Evolutionary conservation across 1,140 invertebrate species (phyloP).

Genomic region (Parapsyche elsis): DNA sequence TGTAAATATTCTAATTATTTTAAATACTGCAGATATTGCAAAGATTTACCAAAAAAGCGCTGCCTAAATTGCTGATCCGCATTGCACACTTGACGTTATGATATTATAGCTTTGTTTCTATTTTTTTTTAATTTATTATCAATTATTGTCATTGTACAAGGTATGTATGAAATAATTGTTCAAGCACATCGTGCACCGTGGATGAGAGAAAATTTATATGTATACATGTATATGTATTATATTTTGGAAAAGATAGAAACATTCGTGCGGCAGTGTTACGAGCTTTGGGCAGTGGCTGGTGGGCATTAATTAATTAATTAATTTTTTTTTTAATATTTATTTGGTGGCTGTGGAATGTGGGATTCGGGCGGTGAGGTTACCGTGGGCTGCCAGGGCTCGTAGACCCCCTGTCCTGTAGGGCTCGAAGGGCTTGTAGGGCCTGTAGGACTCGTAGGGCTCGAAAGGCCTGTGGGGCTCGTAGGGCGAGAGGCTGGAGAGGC

Average conservation of each 20-base stretch:
- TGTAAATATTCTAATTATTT: slow-evolving; percentile 2
- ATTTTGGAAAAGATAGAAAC: slow-evolving; percentile 36
- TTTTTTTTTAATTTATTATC: too few relatives aligned
- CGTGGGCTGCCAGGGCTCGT: slow-evolving; percentile 47
- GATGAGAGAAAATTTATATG: slow-evolving; percentile 13
- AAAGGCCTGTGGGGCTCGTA: slow-evolving; percentile 44
- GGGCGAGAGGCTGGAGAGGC: slow-evolving; percentile 40
- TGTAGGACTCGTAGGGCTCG: slow-evolving; percentile 53
- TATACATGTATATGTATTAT: not conserved
- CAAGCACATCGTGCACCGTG: slow-evolving; percentile 41
- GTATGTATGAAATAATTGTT: not conserved
- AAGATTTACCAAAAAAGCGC: slow-evolving; percentile 22
- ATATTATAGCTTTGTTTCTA: too few relatives aligned
- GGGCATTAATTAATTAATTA: not conserved
- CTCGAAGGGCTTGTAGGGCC: slow-evolving; percentile 47
- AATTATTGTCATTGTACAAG: too few relatives aligned
- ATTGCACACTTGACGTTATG: slow-evolving; percentile 4
- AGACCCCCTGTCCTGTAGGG: slow-evolving; percentile 41
- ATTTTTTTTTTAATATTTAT: not conserved
- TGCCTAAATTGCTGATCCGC: slow-evolving; percentile 18
- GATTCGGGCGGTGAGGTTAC: slow-evolving; percentile 39
- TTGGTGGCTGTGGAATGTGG: slow-evolving; percentile 38
- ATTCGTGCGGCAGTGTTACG: slow-evolving; percentile 46
- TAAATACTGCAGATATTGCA: slow-evolving; percentile 9
- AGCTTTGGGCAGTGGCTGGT: slow-evolving; percentile 43